Percentiles rank a stretch among this genome's conserved stretches.
Evolutionary conservation across 2,797 vertebrate species (phyloP).

Genomic region (Momotus momota): DNA sequence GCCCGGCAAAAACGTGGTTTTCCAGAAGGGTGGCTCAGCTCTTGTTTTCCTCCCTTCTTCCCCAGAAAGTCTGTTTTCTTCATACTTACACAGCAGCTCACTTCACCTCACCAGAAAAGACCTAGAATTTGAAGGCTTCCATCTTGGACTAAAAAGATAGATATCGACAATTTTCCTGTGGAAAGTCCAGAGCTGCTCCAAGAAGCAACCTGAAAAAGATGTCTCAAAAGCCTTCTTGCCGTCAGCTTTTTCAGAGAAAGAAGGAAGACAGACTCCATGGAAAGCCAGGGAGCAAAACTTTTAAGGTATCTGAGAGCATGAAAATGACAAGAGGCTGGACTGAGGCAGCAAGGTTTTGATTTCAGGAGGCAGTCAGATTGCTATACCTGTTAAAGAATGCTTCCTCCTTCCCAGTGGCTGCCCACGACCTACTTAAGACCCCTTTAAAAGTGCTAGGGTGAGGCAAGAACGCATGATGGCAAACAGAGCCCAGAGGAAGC

Average conservation of each 20-base stretch:
- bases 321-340: neutral
- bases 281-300: neutral
- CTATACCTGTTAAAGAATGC: neutral
- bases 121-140: neutral
- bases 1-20: neutral
- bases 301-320: accelerated
- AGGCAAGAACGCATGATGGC: neutral
- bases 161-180: neutral
- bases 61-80: neutral
- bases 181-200: neutral
- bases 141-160: neutral
- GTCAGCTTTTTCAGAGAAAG: neutral
- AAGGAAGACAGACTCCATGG: neutral
- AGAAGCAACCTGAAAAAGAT: neutral
- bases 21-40: neutral
- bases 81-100: neutral
- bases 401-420: neutral
- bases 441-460: neutral
- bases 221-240: neutral
- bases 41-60: constrained; percentile 3
- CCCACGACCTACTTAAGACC: neutral
- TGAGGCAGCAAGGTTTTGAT: neutral
- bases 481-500: neutral
- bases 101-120: neutral
- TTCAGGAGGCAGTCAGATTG: neutral